Evolutionary conservation across 1,140 invertebrate genomes (phyloP).

Genomic region (Ladona fulva): DNA sequence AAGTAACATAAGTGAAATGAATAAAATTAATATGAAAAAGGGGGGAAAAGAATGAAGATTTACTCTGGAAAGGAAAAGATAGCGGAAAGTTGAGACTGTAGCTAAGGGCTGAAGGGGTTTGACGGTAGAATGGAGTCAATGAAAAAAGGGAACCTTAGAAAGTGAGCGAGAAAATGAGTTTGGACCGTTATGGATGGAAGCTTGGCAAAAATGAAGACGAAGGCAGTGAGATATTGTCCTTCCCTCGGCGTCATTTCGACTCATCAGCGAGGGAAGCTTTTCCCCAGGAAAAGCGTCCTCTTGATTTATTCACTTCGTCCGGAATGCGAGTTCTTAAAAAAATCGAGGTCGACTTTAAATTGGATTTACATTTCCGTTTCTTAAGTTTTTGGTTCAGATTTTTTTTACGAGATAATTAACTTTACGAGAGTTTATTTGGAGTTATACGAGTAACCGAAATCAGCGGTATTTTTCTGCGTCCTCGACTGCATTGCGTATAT

Average conservation of each 20-base stretch:
- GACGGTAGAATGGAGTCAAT: background rate
- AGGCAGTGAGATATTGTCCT: background rate
- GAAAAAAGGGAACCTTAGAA: background rate
- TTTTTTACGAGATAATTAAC: too few species aligned
- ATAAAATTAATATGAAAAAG: background rate
- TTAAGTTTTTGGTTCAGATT: too few species aligned
- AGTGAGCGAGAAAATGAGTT: background rate
- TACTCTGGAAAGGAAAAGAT: background rate
- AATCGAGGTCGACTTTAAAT: background rate
- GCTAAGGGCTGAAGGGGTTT: too few species aligned
- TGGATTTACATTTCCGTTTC: background rate
- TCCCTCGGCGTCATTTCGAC: background rate
- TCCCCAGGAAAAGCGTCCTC: background rate
- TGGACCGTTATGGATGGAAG: constrained; percentile 3
- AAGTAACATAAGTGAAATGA: background rate
- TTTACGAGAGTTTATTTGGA: too few species aligned
- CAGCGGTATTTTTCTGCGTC: too few species aligned
- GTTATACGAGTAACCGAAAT: too few species aligned
- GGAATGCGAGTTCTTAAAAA: background rate
- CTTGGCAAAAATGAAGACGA: background rate
- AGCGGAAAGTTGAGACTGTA: background rate
- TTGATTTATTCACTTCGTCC: background rate
- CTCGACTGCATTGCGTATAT: too few species aligned
- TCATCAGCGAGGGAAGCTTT: background rate
- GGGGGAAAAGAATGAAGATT: background rate